phyloP scores from a whole-genome alignment of 1,140 invertebrate genomes.

The Euborellia annulipes region DNA sequence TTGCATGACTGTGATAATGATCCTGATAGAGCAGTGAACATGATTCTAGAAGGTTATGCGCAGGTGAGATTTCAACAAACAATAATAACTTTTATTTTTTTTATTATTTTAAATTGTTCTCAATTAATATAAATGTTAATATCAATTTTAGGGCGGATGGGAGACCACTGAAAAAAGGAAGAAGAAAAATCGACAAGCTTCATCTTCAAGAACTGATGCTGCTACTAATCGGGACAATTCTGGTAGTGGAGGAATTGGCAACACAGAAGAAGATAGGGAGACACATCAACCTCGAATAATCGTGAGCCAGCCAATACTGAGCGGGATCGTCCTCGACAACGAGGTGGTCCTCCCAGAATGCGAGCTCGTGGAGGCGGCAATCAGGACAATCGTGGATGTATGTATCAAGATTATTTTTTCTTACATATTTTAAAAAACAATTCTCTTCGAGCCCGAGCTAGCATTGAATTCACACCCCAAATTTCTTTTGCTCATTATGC shows the following conservation, averaged over 20 bases:
- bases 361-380: conserved; percentile 26
- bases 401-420: conserved; percentile 14
- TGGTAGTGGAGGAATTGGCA: conserved; percentile 30
- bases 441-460: neutral
- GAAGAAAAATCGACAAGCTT: conserved; percentile 54
- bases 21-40: conserved; percentile 52
- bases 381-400: conserved; percentile 33
- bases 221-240: conserved; percentile 20
- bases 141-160: conserved; percentile 47
- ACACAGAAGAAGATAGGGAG: conserved; percentile 22
- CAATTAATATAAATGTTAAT: conserved; percentile 5
- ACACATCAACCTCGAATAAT: neutral
- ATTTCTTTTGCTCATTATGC: neutral
- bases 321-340: conserved; percentile 19
- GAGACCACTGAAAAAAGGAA: conserved; percentile 58
- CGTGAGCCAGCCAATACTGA: conserved; percentile 25
- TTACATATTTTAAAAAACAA: neutral
- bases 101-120: conserved; percentile 2
- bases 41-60: conserved; percentile 51
- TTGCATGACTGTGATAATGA: conserved; percentile 70
- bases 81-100: conserved; percentile 7
- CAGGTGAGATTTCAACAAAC: conserved; percentile 26
- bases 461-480: conserved; percentile 1
- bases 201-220: conserved; percentile 15
- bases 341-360: conserved; percentile 30